Evolutionary conservation across 2,797 vertebrate species (phyloP), one percentile per base, ranked within the genome.

Genomic region (Chelonia mydas): DNA sequence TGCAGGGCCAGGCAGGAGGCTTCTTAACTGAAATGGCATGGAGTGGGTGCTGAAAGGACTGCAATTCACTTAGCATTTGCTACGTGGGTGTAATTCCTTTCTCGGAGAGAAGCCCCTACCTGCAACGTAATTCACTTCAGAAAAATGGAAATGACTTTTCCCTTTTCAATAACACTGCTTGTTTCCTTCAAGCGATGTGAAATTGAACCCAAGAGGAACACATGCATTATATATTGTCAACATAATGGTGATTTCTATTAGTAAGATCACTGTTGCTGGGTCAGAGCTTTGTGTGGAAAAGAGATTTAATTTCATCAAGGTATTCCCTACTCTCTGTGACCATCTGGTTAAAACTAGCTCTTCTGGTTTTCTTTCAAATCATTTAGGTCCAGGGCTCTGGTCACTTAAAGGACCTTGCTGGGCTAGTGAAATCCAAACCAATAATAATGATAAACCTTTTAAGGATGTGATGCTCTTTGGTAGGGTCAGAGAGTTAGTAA

Each of bases 21-120:
- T 86, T 96, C 87, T 96, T 90, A 1, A 1, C 47, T 90, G 84
- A 97, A 96, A 76, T 95, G 94, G 87, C 84, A 9, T 31, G 94
- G 92, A 92, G 83, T 1, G 79, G 93, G 90, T 78, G 86, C 94
- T 90, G 2, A 1, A 78, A 97, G 95, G 91, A 84, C 53, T 3
- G 5, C 31, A 0, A 81, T 88, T 97, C 91, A 88, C 93, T 91
- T 95, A 91, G 97, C 90, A 84, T 95, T 97, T 94, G 78, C 72
- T 95, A 80, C 1, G 82, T 97, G 95, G 96, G 97, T 8, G 87
- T 97, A 93, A 97, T 97, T 95, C 74, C 77, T 97, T 96, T 96
- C 92, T 90, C 21, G 2, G 81, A 95, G 83, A 97, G 96, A 95
- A 96, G 87, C 82, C 89, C 82, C 95, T 94, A 98, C 97, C 96